phyloP scores from a whole-genome alignment of 2,113 vertebrate species.

The Nicator chloris region DNA sequence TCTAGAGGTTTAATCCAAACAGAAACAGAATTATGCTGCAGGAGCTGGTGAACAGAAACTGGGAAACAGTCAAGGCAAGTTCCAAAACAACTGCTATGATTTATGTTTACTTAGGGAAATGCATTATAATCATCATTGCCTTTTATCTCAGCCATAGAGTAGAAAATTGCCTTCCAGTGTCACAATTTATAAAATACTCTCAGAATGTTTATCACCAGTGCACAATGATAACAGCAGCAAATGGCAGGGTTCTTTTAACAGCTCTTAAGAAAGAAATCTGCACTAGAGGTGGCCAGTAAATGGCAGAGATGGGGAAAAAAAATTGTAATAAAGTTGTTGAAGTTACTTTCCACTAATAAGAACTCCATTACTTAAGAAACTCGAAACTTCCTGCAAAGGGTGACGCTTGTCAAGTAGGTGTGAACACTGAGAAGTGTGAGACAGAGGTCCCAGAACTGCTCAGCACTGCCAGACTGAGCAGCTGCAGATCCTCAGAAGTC shows the following conservation, averaged over 20 bases:
- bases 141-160: neutral
- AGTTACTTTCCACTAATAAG: neutral
- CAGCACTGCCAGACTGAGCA: neutral
- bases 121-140: neutral
- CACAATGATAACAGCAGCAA: neutral
- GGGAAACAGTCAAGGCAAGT: neutral
- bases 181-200: constrained; percentile 22
- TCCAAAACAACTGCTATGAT: neutral
- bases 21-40: neutral
- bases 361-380: neutral
- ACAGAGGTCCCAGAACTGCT: neutral
- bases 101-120: neutral
- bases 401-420: neutral
- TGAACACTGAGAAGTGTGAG: neutral
- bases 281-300: neutral
- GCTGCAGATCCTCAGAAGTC: neutral
- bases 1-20: neutral
- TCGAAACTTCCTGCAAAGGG: neutral
- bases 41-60: neutral
- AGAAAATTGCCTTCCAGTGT: neutral
- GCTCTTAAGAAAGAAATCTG: neutral
- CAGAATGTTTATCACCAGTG: neutral
- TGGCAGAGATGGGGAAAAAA: neutral
- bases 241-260: neutral
- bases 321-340: neutral